A percentile compares a stretch with the other conserved stretches of the same genome.
phyloP scores from a whole-genome alignment of 2,888 invertebrate species.

The Bugula neritina region DNA sequence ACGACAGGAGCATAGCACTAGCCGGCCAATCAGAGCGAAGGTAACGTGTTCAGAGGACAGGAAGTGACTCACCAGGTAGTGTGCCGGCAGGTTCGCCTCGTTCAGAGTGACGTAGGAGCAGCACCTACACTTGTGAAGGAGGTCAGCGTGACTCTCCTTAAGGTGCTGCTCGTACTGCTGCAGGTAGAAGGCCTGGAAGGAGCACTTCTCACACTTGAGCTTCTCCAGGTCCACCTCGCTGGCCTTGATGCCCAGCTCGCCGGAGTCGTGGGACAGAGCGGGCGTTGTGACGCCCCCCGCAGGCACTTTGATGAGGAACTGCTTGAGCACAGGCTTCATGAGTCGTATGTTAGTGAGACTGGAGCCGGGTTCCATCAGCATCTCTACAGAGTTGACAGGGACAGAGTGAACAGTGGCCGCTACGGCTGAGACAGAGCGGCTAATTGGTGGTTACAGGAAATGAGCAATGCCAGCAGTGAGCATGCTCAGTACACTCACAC shows the following conservation, averaged over 20 bases:
- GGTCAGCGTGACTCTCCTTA: conserved; percentile 36
- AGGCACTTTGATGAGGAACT: neutral
- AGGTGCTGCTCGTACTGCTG: conserved; percentile 52
- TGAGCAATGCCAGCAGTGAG: too few relatives aligned
- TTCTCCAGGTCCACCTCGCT: conserved; percentile 46
- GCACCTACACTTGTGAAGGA: conserved; percentile 44
- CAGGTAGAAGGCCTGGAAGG: conserved; percentile 48
- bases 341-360: neutral
- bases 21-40: too few relatives aligned
- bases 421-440: too few relatives aligned
- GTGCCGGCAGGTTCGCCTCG: conserved; percentile 42
- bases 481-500: too few relatives aligned
- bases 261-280: neutral
- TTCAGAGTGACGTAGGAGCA: conserved; percentile 36
- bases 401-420: too few relatives aligned
- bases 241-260: conserved; percentile 45
- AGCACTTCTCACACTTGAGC: conserved; percentile 49
- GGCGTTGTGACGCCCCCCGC: neutral
- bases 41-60: too few relatives aligned
- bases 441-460: too few relatives aligned
- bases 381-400: too few relatives aligned
- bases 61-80: conserved; percentile 51
- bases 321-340: conserved; percentile 25
- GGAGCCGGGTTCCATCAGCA: neutral
- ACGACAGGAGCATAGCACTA: neutral